Conservation (phyloP, 2,113 vertebrate genomes). For the Macroglossus sobrinus region DNA sequence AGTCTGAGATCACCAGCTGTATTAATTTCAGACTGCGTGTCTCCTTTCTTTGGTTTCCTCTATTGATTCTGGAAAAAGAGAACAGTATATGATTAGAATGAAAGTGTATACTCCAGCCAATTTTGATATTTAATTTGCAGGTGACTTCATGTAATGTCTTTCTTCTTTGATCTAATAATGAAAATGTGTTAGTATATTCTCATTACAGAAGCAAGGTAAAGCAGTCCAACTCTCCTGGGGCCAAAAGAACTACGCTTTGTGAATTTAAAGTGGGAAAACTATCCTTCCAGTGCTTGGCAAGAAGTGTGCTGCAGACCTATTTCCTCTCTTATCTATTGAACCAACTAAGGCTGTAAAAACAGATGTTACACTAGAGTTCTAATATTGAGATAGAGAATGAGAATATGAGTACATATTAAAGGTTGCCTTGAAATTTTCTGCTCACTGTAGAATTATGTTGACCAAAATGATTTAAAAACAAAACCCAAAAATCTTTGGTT, state of each 20-base stretch:
- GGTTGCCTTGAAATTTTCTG: background rate
- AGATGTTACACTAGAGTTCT: background rate
- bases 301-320: background rate
- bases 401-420: background rate
- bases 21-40: conserved; percentile 64
- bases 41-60: conserved; percentile 71
- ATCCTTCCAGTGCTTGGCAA: background rate
- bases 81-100: conserved; percentile 70
- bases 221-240: background rate
- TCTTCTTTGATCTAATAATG: conserved; percentile 75
- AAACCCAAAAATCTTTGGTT: background rate
- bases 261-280: conserved; percentile 68
- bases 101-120: conserved; percentile 59
- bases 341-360: conserved; percentile 33
- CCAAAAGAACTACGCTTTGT: background rate
- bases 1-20: conserved; percentile 64
- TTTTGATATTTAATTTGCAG: conserved; percentile 76
- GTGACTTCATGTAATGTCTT: conserved; percentile 63
- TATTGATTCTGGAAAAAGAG: conserved; percentile 67
- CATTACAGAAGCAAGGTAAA: conserved; percentile 70
- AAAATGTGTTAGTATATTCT: conserved; percentile 75
- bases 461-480: background rate
- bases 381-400: background rate
- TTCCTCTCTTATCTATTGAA: background rate
- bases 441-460: background rate